phyloP scores from a whole-genome alignment of 2,113 vertebrate genomes.

The Cyprinus carpio region DNA sequence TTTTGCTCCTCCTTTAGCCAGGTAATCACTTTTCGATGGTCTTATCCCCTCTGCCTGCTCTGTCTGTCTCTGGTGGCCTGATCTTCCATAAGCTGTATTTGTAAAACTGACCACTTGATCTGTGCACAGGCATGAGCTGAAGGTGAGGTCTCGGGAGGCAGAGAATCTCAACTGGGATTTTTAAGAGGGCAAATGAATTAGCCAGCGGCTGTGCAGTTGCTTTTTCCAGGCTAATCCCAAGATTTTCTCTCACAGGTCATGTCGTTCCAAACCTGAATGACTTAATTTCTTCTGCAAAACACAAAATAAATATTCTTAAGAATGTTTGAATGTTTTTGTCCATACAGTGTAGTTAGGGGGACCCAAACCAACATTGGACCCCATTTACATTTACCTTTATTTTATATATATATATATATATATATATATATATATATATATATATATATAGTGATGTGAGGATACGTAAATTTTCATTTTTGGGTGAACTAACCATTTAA shows the following conservation, averaged over 20 bases:
- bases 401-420: too few relatives aligned
- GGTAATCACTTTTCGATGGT: slow-evolving; percentile 84
- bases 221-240: slow-evolving; percentile 72
- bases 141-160: slow-evolving; percentile 70
- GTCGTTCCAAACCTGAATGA: too few relatives aligned
- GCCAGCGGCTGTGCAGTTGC: slow-evolving; percentile 71
- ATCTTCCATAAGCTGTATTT: slow-evolving; percentile 77
- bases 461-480: too few relatives aligned
- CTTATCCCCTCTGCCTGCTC: slow-evolving; percentile 79
- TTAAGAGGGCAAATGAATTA: slow-evolving; percentile 76
- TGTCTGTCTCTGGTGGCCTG: slow-evolving; percentile 69
- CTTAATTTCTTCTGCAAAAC: too few relatives aligned
- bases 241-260: slow-evolving; percentile 65
- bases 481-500: too few relatives aligned
- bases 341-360: too few relatives aligned
- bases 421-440: too few relatives aligned
- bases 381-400: too few relatives aligned
- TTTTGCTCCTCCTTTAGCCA: slow-evolving; percentile 80
- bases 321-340: too few relatives aligned
- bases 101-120: slow-evolving; percentile 85
- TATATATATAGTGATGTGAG: too few relatives aligned
- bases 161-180: slow-evolving; percentile 79
- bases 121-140: slow-evolving; percentile 72
- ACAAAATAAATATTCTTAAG: too few relatives aligned
- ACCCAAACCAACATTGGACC: too few relatives aligned